Base-by-base conservation (phyloP, 1,140 invertebrate genomes). In the Drosophila lacertosa region DNA sequence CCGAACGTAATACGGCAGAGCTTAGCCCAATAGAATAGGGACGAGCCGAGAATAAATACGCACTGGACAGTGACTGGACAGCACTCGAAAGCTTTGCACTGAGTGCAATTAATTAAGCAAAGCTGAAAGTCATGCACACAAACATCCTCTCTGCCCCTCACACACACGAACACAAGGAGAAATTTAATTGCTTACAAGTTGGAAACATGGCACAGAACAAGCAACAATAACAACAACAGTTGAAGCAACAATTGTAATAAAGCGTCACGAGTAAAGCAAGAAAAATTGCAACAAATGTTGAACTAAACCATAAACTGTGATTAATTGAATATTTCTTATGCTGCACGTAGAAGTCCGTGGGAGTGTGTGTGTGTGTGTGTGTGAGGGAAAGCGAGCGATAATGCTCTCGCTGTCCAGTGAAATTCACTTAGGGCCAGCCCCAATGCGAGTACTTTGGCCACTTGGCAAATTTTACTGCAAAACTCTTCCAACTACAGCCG, bases 251-350 rank as follows among this genome's bases (percentile, higher is more conserved):
- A 84, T 84, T 86, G 81, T 81, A 84, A 84, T 84, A 84, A 86
- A 84, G 81, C 81, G 77, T 86, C 81, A 86, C 62, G 68, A 74
- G 77, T 65, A 77, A 86, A 84, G 81, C 77, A 88, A 88, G 82
- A 88, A 88, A 88, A 88, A 88, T 88, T 88, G 82, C 82, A 88
- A 88, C 82, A 88, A 88, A 88, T 88, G 82, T 88, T 88, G 70
- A 89, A 88, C 77, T 81, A 82, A 84, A 84, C 81, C 81, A 84
- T 84, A 84, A 88, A 88, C 82, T 88, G 82, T 88, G 82, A 88
- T 88, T 88, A 88, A 88, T 88, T 88, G 82, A 88, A 88, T 88
- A 88, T 88, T 88, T 86, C 81, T 88, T 77, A 86, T 84, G 81
- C 77, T 77, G 73, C 77, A 84, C 76, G 77, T 83, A 11, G 26